Base-by-base conservation (phyloP, 2,797 vertebrate genomes). In the Fringilla coelebs region DNA sequence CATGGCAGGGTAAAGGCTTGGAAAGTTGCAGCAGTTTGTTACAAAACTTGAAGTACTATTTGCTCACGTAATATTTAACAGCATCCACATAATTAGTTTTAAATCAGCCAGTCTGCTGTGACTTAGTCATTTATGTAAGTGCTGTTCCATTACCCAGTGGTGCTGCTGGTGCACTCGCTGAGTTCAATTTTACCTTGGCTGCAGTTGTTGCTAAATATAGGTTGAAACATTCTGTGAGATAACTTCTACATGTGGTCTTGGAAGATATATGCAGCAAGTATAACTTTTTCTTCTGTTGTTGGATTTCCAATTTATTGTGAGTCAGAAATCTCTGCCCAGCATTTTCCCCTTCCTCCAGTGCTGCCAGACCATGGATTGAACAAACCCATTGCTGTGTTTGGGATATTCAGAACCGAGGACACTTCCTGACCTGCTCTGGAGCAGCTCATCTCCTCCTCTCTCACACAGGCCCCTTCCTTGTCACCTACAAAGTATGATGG, bases 111-210 rank as follows among this genome's bases (percentile, higher is more conserved):
- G 41, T 63, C 70, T 86, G 54, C 73, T 91, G 79, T 73, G 84
- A 66, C 62, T 93, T 51, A 88, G 82, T 75, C 34, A 43, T 96
- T 93, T 91, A 15, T 89, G 25, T 76, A 81, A 91, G 79, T 90
- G 88, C 85, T 90, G 57, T 95, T 92, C 82, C 79, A 84, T 95
- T 94, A 87, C 48, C 51, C 60, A 8, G 66, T 48, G 77, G 88
- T 76, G 88, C 24, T 92, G 85, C 62, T 81, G 85, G 36, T 74
- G 68, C 51, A 62, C 75, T 85, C 15, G 11, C 68, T 65, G 89
- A 84, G 89, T 88, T 88, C 82, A 63, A n/a, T 81, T 92, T 95
- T 91, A 92, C 92, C 79, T 96, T 93, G 48, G 48, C 92, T 94
- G 73, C 41, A 31, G 65, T 65, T 79, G 55, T 86, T 86, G 49